phyloP scores from a whole-genome alignment of 2,888 invertebrate species.

The Noctua comes region DNA sequence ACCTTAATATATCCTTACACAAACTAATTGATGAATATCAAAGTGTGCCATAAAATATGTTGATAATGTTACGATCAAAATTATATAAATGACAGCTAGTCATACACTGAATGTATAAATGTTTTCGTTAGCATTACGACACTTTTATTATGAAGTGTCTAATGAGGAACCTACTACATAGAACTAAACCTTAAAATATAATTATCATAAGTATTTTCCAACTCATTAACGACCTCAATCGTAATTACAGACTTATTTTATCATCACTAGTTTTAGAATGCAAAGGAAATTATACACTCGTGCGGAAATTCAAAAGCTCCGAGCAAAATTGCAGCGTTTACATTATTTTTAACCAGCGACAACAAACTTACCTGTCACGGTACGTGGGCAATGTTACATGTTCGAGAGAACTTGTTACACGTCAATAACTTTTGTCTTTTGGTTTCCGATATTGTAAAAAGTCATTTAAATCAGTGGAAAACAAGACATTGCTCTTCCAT shows the following conservation, averaged over 20 bases:
- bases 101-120: neutral
- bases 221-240: neutral
- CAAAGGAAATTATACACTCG: conserved; percentile 18
- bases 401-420: neutral
- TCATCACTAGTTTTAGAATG: neutral
- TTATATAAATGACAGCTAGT: neutral
- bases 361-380: neutral
- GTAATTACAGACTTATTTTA: conserved; percentile 2
- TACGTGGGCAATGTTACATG: neutral
- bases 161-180: neutral
- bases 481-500: neutral
- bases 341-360: conserved; percentile 1
- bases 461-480: neutral
- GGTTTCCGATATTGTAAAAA: conserved; percentile 6
- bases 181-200: neutral
- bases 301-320: conserved; percentile 21
- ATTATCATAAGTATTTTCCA: neutral
- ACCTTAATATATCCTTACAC: neutral
- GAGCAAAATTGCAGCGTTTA: neutral
- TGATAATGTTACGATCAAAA: neutral
- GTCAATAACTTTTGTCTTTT: neutral
- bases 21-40: neutral
- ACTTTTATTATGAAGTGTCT: neutral
- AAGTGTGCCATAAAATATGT: neutral
- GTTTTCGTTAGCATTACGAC: neutral